A percentile compares a stretch with the other conserved stretches of the same genome.
Evolutionary conservation across 2,888 invertebrate genomes (phyloP).

Genomic region (Perithous albicinctus): DNA sequence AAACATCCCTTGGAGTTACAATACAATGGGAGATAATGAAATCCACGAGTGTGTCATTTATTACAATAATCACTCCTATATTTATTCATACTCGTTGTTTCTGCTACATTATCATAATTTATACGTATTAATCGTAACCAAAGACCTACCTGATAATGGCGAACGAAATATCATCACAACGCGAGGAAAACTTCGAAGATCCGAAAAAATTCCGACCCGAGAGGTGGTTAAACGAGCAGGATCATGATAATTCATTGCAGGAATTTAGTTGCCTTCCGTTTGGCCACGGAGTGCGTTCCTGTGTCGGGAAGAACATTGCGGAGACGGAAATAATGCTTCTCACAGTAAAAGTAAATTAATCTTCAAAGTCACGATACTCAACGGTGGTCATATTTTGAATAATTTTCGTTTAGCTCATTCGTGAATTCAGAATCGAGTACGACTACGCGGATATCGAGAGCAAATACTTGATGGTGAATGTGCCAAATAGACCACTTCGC

Average conservation of each 20-base stretch:
- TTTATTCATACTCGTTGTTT: background rate
- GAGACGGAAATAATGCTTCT: slow-evolving; percentile 87
- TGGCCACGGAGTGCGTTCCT: slow-evolving; percentile 88
- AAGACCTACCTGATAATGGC: slow-evolving; percentile 88
- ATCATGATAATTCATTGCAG: slow-evolving; percentile 82
- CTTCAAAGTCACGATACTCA: background rate
- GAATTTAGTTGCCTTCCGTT: slow-evolving; percentile 88
- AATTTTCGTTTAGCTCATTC: slow-evolving; percentile 85
- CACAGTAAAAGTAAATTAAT: slow-evolving; percentile 85
- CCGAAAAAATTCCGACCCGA: slow-evolving; percentile 88
- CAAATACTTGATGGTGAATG: slow-evolving; percentile 87
- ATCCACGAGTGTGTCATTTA: no score
- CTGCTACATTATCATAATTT: background rate
- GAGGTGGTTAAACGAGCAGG: slow-evolving; percentile 86
- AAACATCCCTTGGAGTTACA: no score
- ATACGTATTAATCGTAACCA: background rate
- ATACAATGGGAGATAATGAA: no score
- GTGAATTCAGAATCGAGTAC: slow-evolving; percentile 88
- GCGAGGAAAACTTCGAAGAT: slow-evolving; percentile 89
- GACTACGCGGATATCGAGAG: slow-evolving; percentile 88
- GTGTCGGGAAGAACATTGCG: slow-evolving; percentile 88
- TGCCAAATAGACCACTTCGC: slow-evolving; percentile 87
- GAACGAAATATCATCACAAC: slow-evolving; percentile 87
- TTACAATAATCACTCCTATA: no score
- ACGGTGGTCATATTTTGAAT: background rate